Percentiles rank a stretch among this genome's conserved stretches.
Conservation (phyloP, 2,888 invertebrate species). For the Axea sp. region DNA sequence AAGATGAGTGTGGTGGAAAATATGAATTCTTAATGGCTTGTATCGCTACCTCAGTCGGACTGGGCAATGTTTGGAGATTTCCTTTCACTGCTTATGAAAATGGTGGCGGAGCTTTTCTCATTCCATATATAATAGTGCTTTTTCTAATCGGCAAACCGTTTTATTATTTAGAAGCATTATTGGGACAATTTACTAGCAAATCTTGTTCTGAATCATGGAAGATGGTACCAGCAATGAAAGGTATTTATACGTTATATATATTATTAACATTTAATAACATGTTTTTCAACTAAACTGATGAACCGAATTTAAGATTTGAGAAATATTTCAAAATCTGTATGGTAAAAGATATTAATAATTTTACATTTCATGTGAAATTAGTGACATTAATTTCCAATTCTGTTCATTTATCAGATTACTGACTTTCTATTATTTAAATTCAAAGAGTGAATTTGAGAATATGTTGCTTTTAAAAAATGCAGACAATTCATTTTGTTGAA, state of each 20-base stretch:
- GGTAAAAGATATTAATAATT: no score
- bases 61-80: conserved; percentile 79
- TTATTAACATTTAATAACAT: no score
- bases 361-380: no score
- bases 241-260: neutral
- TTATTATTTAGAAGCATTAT: conserved; percentile 80
- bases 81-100: conserved; percentile 84
- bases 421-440: no score
- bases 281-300: neutral
- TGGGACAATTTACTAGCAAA: conserved; percentile 38
- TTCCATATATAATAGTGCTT: conserved; percentile 85
- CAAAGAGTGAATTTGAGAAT: no score
- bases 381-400: no score
- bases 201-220: conserved; percentile 27
- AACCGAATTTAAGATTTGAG: no score
- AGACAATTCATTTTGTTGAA: conserved; percentile 6
- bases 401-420: no score
- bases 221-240: conserved; percentile 46
- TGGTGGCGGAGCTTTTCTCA: conserved; percentile 85
- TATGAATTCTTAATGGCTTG: conserved; percentile 33
- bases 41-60: conserved; percentile 21
- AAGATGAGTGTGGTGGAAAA: conserved; percentile 30
- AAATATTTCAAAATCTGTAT: no score
- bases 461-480: no score
- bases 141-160: conserved; percentile 87